A percentile compares a stretch with the other conserved stretches of the same genome.
Conservation (phyloP, 1,140 invertebrate genomes). For the Heterodera carotae region DNA sequence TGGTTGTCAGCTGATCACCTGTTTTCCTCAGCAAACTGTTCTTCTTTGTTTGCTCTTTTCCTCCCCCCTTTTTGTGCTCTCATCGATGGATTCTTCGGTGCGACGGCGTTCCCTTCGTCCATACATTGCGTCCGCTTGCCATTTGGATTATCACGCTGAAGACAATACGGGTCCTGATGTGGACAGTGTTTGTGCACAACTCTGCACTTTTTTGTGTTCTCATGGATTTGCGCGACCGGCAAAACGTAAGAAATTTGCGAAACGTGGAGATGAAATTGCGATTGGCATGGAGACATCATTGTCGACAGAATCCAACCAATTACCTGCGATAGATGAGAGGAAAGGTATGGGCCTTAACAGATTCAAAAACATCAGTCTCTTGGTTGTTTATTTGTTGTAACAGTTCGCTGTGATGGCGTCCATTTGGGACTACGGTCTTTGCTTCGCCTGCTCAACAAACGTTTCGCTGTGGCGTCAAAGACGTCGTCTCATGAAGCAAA, state of each 20-base stretch:
- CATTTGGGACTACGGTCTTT: not conserved
- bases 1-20: no score
- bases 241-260: not conserved
- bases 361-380: not conserved
- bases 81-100: conserved; percentile 6
- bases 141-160: not conserved
- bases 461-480: not conserved
- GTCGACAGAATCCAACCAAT: no score
- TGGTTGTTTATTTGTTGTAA: not conserved
- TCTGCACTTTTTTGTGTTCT: not conserved
- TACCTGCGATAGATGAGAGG: not conserved
- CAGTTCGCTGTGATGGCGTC: not conserved
- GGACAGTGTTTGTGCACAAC: not conserved
- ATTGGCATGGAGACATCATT: no score
- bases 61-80: no score
- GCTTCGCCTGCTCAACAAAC: conserved; percentile 1
- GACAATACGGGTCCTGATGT: not conserved
- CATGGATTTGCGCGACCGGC: not conserved
- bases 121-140: conserved; percentile 4
- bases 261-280: not conserved
- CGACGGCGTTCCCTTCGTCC: conserved; percentile 12
- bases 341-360: not conserved
- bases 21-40: no score
- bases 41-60: no score
- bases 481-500: not conserved